These are phyloP conservation scores for Monochamus alternatus DNA, from an alignment of 2,888 invertebrate genomes.

Conservation along the genomic window DNA sequence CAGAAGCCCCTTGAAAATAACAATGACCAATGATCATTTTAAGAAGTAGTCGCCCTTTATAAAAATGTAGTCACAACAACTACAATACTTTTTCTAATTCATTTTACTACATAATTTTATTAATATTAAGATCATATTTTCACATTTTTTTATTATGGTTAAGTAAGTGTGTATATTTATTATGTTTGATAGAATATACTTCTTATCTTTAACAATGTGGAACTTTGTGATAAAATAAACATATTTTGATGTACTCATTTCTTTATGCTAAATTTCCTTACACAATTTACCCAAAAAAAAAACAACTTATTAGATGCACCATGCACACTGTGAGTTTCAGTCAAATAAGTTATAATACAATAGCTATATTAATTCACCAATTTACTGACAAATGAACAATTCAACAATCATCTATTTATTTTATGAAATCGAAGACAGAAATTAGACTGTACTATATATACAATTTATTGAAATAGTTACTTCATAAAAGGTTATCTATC, in stretches of 20 bases:
- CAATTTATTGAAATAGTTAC: too few species aligned
- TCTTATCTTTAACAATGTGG: conserved; percentile 5
- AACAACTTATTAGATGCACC: too few species aligned
- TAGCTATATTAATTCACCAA: background rate
- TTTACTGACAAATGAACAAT: too few species aligned
- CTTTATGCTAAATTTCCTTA: too few species aligned
- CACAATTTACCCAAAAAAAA: too few species aligned
- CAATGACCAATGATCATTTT: conserved; percentile 51
- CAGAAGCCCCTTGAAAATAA: conserved; percentile 65
- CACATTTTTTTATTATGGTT: conserved; percentile 18
- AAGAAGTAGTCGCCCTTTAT: conserved; percentile 5
- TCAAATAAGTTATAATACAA: background rate
- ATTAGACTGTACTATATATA: too few species aligned
- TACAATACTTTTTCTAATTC: conserved; percentile 25
- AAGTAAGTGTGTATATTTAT: conserved; percentile 24
- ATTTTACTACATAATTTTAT: conserved; percentile 21
- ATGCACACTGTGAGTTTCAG: background rate
- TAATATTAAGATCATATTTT: conserved; percentile 28
- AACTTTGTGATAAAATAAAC: conserved; percentile 34
- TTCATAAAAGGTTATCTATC: too few species aligned
- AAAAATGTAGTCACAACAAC: conserved; percentile 1
- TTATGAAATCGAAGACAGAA: too few species aligned
- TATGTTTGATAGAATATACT: background rate
- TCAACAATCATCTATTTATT: too few species aligned
- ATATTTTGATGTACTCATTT: conserved; percentile 22